Evolutionary conservation across 2,888 invertebrate species (phyloP).

Genomic region (Morpho achilles): DNA sequence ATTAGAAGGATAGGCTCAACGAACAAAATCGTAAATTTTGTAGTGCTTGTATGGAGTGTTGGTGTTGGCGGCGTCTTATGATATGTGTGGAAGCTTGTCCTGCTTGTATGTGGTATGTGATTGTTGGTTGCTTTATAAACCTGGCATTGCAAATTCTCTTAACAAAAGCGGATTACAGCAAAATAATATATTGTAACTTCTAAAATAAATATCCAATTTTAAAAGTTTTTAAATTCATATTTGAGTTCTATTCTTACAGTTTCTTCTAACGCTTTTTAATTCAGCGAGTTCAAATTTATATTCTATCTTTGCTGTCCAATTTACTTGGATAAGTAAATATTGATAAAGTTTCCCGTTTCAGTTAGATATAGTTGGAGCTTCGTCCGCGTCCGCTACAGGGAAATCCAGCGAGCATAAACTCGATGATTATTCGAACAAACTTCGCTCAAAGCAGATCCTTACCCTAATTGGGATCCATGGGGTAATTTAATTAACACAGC

Average conservation of each 20-base stretch:
- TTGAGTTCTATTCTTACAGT: neutral
- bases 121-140: no score
- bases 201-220: conserved; percentile 11
- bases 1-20: no score
- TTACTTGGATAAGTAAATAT: conserved; percentile 32
- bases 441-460: conserved; percentile 14
- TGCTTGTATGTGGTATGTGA: no score
- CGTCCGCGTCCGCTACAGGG: neutral
- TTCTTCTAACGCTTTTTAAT: conserved; percentile 6
- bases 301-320: conserved; percentile 29
- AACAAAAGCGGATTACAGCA: no score
- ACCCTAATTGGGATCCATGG: conserved; percentile 18
- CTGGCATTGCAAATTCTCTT: no score
- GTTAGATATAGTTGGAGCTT: conserved; percentile 23
- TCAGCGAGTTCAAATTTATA: conserved; percentile 16
- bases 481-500: conserved; percentile 10
- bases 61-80: no score
- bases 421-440: conserved; percentile 10
- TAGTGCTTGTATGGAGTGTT: no score
- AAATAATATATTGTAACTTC: no score
- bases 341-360: conserved; percentile 30
- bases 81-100: no score
- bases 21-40: no score
- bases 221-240: conserved; percentile 10
- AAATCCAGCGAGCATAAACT: neutral